These are phyloP conservation scores for Ormyrus rosae DNA, from an alignment of 2,888 invertebrate genomes.

Conservation along the genomic window DNA sequence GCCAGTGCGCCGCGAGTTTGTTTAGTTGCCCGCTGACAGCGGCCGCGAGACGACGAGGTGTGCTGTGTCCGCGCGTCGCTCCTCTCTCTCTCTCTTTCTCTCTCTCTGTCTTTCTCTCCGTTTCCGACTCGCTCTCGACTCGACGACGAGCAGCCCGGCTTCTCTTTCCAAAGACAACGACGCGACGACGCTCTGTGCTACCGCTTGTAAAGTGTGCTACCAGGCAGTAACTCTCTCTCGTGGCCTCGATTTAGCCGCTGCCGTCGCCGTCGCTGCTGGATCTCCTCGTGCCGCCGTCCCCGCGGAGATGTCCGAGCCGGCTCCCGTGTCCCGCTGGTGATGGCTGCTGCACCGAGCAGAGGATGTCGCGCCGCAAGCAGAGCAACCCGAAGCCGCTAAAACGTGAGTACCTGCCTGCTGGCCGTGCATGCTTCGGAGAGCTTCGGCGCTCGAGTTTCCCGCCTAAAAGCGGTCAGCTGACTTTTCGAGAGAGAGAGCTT, in stretches of 20 bases:
- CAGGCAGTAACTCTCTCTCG: too few relatives aligned
- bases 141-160: not conserved
- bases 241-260: too few relatives aligned
- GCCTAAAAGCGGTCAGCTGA: conserved; percentile 60
- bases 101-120: conserved; percentile 5
- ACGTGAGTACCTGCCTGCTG: conserved; percentile 82
- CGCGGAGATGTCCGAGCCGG: conserved; percentile 65
- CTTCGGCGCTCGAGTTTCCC: not conserved
- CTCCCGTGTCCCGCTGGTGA: conserved; percentile 72
- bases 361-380: conserved; percentile 96
- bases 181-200: too few relatives aligned
- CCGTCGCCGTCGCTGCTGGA: too few relatives aligned
- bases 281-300: conserved; percentile 12
- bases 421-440: too few relatives aligned
- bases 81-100: conserved; percentile 23
- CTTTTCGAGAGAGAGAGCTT: conserved; percentile 54
- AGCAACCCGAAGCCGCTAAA: conserved; percentile 96
- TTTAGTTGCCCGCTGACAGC: conserved; percentile 76
- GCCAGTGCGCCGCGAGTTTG: conserved; percentile 66
- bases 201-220: too few relatives aligned
- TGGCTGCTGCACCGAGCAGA: conserved; percentile 68
- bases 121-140: conserved; percentile 29
- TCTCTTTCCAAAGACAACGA: too few relatives aligned
- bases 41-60: conserved; percentile 69
- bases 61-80: conserved; percentile 59